Conservation (phyloP, 2,113 vertebrate species). For the Pachypanchax playfairii region DNA sequence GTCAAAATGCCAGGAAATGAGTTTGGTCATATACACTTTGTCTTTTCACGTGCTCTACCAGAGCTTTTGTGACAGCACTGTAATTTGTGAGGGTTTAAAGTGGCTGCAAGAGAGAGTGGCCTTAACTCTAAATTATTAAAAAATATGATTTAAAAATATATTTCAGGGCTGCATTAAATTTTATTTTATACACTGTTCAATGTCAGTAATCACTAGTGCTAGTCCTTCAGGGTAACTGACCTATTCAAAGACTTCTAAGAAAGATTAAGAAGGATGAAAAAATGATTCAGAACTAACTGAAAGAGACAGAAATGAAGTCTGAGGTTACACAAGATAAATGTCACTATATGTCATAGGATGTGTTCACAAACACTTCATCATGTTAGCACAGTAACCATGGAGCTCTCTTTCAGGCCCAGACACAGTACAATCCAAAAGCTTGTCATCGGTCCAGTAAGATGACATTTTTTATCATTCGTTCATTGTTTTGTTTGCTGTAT, state of each 20-base stretch:
- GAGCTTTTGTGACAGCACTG: too few relatives aligned
- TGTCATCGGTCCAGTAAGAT: not conserved
- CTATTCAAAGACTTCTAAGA: constrained; percentile 37
- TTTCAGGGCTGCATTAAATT: constrained; percentile 26
- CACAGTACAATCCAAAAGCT: not conserved
- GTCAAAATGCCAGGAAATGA: too few relatives aligned
- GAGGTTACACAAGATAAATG: constrained; percentile 26
- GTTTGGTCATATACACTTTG: too few relatives aligned
- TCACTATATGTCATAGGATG: constrained; percentile 17
- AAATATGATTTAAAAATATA: constrained; percentile 26
- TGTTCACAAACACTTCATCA: not conserved
- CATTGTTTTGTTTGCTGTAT: too few relatives aligned
- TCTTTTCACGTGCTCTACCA: too few relatives aligned
- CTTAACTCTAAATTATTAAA: constrained; percentile 6
- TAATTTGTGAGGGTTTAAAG: too few relatives aligned
- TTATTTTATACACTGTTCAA: constrained; percentile 15
- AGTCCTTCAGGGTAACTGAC: constrained; percentile 37
- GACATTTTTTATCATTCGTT: too few relatives aligned
- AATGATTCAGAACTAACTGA: constrained; percentile 19
- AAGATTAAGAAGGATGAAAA: constrained; percentile 20
- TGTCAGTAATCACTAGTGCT: constrained; percentile 27
- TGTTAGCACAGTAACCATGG: constrained; percentile 1
- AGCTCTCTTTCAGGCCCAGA: not conserved
- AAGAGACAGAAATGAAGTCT: constrained; percentile 13
- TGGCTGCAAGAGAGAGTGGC: too few relatives aligned